A percentile compares a stretch with the other conserved stretches of the same genome.
These are phyloP conservation scores for Ophion obscuratus DNA, from an alignment of 2,888 invertebrate genomes.

Conservation along the genomic window DNA sequence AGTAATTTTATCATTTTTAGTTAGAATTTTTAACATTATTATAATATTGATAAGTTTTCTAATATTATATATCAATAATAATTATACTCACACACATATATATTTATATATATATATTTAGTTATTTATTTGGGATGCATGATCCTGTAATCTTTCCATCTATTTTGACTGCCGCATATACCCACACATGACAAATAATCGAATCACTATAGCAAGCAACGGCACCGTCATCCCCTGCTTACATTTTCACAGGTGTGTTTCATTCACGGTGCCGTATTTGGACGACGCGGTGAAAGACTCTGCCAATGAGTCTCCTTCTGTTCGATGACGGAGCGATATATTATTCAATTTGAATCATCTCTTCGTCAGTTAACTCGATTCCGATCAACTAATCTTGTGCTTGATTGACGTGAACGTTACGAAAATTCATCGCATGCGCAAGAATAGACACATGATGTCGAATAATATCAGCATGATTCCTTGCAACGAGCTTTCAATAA, in stretches of 20 bases:
- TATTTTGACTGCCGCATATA: not conserved
- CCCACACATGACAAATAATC: not conserved
- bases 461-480: not conserved
- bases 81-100: no score
- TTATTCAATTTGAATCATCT: conserved; percentile 16
- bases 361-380: not conserved
- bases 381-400: not conserved
- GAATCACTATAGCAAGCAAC: not conserved
- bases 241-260: not conserved
- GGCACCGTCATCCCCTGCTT: not conserved
- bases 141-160: not conserved
- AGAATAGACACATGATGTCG: not conserved
- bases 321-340: conserved; percentile 25
- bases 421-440: not conserved
- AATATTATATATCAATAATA: no score
- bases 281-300: not conserved
- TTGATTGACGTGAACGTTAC: conserved; percentile 16
- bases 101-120: no score
- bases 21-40: no score
- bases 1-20: no score
- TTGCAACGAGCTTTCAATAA: no score
- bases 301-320: not conserved
- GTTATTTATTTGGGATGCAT: no score
- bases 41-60: no score
- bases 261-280: not conserved